Percentiles rank a stretch among this genome's conserved stretches.
These are phyloP conservation scores for Unio delphinus DNA, from an alignment of 2,888 invertebrate species.

Conservation along the genomic window DNA sequence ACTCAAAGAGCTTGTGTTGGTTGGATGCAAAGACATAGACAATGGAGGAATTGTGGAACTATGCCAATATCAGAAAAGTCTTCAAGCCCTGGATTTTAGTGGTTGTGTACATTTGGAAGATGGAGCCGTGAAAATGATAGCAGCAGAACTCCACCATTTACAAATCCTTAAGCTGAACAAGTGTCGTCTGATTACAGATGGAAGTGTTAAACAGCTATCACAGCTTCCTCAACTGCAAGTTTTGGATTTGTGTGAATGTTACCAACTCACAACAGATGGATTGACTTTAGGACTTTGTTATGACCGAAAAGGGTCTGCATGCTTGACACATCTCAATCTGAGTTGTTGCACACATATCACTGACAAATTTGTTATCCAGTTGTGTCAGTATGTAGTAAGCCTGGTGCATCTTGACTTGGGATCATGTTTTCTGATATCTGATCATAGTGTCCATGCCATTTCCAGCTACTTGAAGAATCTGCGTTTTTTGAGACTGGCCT, in stretches of 20 bases:
- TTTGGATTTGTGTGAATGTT: constrained; percentile 81
- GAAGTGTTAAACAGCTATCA: constrained; percentile 75
- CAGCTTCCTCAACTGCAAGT: constrained; percentile 76
- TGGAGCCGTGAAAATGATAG: constrained; percentile 77
- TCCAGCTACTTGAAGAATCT: constrained; percentile 78
- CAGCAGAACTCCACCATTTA: constrained; percentile 76
- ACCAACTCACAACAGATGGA: constrained; percentile 78
- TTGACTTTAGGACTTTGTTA: constrained; percentile 77
- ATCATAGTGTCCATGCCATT: constrained; percentile 79
- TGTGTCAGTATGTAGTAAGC: constrained; percentile 77
- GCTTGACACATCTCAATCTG: constrained; percentile 59
- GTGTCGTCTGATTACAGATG: constrained; percentile 79
- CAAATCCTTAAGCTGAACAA: constrained; percentile 78
- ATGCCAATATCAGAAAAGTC: constrained; percentile 75
- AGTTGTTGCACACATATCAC: constrained; percentile 73
- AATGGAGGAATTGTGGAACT: constrained; percentile 76
- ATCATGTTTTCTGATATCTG: constrained; percentile 82
- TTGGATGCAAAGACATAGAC: constrained; percentile 78
- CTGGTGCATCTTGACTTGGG: constrained; percentile 78
- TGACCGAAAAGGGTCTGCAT: constrained; percentile 16
- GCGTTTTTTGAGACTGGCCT: constrained; percentile 77
- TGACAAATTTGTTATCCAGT: constrained; percentile 77
- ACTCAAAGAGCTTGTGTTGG: constrained; percentile 75
- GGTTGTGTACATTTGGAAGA: constrained; percentile 80
- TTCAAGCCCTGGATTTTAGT: constrained; percentile 78